Percentiles rank a stretch among this genome's conserved stretches.
Conservation (phyloP, 2,888 invertebrate genomes). For the Nemotelus pantherinus region DNA sequence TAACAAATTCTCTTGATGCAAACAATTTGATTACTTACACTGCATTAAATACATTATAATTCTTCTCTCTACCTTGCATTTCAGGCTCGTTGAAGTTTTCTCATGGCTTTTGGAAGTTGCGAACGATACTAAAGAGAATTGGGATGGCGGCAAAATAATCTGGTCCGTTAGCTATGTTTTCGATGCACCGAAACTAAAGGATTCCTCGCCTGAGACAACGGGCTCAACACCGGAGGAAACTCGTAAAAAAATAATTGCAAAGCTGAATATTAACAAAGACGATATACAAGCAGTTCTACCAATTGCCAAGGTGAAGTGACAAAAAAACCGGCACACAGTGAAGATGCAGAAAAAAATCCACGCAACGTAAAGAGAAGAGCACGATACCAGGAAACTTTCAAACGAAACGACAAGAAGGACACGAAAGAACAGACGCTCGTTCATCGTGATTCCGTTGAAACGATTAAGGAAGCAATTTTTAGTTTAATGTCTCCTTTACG, state of each 20-base stretch:
- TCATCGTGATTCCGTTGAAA: conserved; percentile 1
- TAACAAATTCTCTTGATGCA: too few relatives aligned
- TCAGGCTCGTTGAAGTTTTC: conserved; percentile 82
- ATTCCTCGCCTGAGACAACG: conserved; percentile 57
- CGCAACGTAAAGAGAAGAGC: not conserved
- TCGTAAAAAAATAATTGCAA: conserved; percentile 77
- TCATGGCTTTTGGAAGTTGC: conserved; percentile 91
- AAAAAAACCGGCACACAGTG: conserved; percentile 43
- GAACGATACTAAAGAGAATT: conserved; percentile 79
- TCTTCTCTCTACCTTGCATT: not conserved
- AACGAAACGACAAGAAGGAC: not conserved
- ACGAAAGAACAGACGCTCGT: not conserved
- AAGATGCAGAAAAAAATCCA: not conserved
- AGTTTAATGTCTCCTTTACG: conserved; percentile 26
- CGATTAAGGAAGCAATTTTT: conserved; percentile 21
- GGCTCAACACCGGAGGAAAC: conserved; percentile 62
- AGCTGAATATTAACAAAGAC: conserved; percentile 91
- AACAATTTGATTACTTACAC: not conserved
- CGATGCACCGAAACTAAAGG: conserved; percentile 67
- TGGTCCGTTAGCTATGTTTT: conserved; percentile 84
- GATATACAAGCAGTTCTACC: conserved; percentile 93
- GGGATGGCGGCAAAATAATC: conserved; percentile 85
- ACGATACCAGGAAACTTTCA: not conserved
- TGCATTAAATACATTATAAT: conserved; percentile 9
- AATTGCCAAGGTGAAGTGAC: conserved; percentile 81